These are phyloP conservation scores for Urocolius indicus DNA, from an alignment of 2,113 vertebrate genomes.

Conservation along the genomic window DNA sequence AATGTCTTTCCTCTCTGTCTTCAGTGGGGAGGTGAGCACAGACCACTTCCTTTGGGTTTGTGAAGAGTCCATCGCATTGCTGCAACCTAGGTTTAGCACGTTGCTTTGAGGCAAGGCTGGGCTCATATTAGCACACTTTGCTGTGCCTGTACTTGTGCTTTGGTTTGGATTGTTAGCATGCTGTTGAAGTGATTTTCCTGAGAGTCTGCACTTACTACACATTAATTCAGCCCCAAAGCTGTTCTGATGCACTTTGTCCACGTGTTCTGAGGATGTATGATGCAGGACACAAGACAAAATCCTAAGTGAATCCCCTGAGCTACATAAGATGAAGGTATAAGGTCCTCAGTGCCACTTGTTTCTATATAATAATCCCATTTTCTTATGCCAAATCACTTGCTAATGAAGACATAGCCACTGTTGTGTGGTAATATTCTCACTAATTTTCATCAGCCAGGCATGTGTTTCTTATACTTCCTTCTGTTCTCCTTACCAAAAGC, in stretches of 20 bases:
- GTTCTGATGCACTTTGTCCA: neutral
- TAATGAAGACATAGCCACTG: neutral
- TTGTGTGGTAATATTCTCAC: neutral
- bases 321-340: neutral
- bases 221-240: neutral
- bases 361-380: neutral
- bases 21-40: neutral
- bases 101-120: neutral
- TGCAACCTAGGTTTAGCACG: neutral
- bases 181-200: neutral
- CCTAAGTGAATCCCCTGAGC: neutral
- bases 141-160: neutral
- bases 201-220: neutral
- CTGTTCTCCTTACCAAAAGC: neutral
- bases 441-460: neutral
- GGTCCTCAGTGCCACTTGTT: neutral
- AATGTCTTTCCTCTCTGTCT: neutral
- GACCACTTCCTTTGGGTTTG: neutral
- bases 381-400: neutral
- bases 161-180: neutral
- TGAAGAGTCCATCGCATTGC: neutral
- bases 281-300: neutral
- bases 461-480: neutral
- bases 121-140: neutral
- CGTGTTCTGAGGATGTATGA: rapidly evolving